A percentile compares a stretch with the other conserved stretches of the same genome.
These are phyloP conservation scores for Tragelaphus buxtoni DNA, from an alignment of 2,113 vertebrate genomes.

Conservation along the genomic window DNA sequence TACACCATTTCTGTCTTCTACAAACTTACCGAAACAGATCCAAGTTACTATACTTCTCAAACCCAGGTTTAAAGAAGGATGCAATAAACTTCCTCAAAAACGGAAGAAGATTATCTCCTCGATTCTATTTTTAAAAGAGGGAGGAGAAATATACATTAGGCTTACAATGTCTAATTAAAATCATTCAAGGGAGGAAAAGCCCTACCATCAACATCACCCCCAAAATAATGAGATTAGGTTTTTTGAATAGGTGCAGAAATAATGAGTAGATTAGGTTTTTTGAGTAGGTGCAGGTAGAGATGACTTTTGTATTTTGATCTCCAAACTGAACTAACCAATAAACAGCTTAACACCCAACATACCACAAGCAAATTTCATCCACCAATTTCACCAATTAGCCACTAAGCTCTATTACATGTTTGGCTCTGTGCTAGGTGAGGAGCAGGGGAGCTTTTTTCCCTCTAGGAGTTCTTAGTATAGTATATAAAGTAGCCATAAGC, in stretches of 20 bases:
- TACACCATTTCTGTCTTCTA: neutral
- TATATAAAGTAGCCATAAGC: neutral
- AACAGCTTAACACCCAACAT: neutral
- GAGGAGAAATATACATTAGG: slow-evolving; percentile 21
- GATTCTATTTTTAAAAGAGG: slow-evolving; percentile 81
- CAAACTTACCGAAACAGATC: slow-evolving; percentile 87
- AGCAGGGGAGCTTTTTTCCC: neutral
- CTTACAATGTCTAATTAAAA: slow-evolving; percentile 27
- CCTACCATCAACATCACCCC: neutral
- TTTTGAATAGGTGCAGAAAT: neutral
- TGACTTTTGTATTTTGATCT: slow-evolving; percentile 6
- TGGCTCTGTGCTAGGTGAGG: neutral
- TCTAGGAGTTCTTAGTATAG: neutral
- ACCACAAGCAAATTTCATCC: neutral
- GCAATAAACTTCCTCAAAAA: slow-evolving; percentile 89
- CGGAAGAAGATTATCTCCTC: slow-evolving; percentile 80
- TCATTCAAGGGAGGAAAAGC: neutral
- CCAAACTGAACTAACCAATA: neutral
- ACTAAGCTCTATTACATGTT: neutral
- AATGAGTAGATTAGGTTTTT: neutral
- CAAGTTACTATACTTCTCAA: slow-evolving; percentile 80
- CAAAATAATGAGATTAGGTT: neutral
- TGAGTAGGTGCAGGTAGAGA: neutral
- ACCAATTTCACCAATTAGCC: neutral
- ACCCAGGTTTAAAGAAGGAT: slow-evolving; percentile 87